phyloP scores from a whole-genome alignment of 2,888 invertebrate species.

The Lycophotia porphyrea region DNA sequence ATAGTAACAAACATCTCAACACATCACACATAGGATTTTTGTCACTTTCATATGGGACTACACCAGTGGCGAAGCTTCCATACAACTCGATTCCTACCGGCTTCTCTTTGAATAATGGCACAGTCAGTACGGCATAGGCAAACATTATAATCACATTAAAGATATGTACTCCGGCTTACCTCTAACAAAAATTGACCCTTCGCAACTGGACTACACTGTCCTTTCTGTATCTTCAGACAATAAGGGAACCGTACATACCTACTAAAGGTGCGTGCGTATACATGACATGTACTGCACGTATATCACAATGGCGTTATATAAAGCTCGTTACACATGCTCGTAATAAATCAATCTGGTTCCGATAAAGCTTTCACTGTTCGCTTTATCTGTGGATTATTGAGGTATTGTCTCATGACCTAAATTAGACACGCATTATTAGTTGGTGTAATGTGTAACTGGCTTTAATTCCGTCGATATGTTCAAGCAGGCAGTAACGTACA shows the following conservation, averaged over 20 bases:
- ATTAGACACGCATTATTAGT: slow-evolving; percentile 12
- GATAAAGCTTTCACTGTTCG: slow-evolving; percentile 49
- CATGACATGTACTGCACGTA: background rate
- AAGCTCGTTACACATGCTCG: slow-evolving; percentile 43
- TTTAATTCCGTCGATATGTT: background rate
- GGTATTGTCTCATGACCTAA: slow-evolving; percentile 46
- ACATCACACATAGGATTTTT: background rate
- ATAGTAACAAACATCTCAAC: too few relatives aligned
- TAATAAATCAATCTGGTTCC: slow-evolving; percentile 52
- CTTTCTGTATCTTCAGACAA: background rate
- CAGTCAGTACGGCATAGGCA: too few relatives aligned
- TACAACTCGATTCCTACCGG: too few relatives aligned
- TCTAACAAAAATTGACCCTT: too few relatives aligned
- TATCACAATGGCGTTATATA: slow-evolving; percentile 47
- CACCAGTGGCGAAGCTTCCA: too few relatives aligned
- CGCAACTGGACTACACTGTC: background rate
- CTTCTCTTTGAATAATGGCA: too few relatives aligned
- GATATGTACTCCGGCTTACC: too few relatives aligned
- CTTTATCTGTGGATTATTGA: slow-evolving; percentile 50
- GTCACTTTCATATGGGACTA: background rate
- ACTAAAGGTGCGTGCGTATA: background rate
- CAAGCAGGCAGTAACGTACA: background rate
- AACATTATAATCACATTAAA: too few relatives aligned
- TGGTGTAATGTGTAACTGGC: background rate
- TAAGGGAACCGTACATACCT: background rate